Base-by-base conservation (phyloP, 2,888 invertebrate genomes). In the Leucophenga maculata region DNA sequence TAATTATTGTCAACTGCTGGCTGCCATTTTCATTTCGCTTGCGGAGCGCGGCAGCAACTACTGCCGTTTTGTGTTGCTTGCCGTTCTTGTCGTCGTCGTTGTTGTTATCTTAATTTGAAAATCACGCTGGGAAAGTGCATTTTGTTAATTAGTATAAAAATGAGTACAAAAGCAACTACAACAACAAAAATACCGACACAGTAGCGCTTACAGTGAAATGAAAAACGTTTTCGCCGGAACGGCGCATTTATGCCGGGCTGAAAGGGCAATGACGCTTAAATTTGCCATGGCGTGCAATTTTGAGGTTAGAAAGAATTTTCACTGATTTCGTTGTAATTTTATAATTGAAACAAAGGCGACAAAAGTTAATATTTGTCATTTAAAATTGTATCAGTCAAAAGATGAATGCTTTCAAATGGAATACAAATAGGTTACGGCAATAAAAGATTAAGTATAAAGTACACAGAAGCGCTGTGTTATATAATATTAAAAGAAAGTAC, bases 111-210 rank as follows among this genome's bases (percentile, higher is more conserved):
- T 70, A 72, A 72, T 80, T 79, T 77, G 69, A 73, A 73, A 76
- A 77, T 74, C 70, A 67, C 73, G 73, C 50, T 60, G 68, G 81
- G 74, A 81, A 83, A 80, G 75, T 83, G 83, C 80, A 80, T 80
- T 80, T 77, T 81, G 82, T 81, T 80, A 80, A 80, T 80, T 80
- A 80, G 82, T 79, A 78, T 79, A 72, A 62, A 71, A 59, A 59
- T 31, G 59, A 31, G 59, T 32, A 59, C 59, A 55, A 55, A 16
- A 55, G 26, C 11, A 8, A 26, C 1, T 13, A 26, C 22, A 55
- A 32, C 59, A 59, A 31, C 32, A 59, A 32, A 6, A 50, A n/a
- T n/a, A n/a, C 2, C 14, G n/a, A n/a, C 50, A 55, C 16, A 55
- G 20, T 52, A 52, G 52, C 8, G 52, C 52, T 18, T 8, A 52